phyloP scores from a whole-genome alignment of 2,113 vertebrate species.

The Pachycephala philippinensis region DNA sequence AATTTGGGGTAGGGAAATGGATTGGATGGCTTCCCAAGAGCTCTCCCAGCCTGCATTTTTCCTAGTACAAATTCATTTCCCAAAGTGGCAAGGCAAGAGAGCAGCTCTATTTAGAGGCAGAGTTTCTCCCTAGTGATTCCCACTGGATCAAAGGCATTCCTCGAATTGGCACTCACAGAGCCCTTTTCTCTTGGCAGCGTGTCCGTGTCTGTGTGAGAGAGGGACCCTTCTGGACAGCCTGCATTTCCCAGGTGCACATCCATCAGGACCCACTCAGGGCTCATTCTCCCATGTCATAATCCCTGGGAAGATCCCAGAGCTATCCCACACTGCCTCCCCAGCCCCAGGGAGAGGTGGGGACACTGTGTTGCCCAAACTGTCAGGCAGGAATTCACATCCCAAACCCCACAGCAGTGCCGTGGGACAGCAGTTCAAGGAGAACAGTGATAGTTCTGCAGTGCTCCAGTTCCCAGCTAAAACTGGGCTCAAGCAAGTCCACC shows the following conservation, averaged over 20 bases:
- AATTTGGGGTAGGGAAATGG: constrained; percentile 26
- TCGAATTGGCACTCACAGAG: background rate
- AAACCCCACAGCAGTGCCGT: background rate
- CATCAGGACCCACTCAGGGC: background rate
- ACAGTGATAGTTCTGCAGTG: background rate
- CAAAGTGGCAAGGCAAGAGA: constrained; percentile 45
- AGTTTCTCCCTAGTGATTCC: constrained; percentile 12
- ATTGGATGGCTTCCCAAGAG: constrained; percentile 43
- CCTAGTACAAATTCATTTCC: constrained; percentile 48
- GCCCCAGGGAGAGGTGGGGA: background rate
- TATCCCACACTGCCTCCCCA: background rate
- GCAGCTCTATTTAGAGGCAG: constrained; percentile 17
- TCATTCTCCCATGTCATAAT: background rate
- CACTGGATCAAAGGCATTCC: constrained; percentile 26
- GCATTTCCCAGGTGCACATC: background rate
- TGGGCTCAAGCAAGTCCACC: background rate
- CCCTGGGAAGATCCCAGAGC: background rate
- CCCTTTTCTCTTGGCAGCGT: background rate
- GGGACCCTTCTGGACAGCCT: background rate
- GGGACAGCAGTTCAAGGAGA: background rate
- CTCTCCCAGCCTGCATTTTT: constrained; percentile 37
- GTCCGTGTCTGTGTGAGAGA: background rate
- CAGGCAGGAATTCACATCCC: background rate
- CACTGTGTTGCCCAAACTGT: background rate
- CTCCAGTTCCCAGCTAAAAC: background rate